Percentiles rank a stretch among this genome's conserved stretches.
Evolutionary conservation across 2,888 invertebrate species (phyloP).

Genomic region (Drosophila melanocephala): DNA sequence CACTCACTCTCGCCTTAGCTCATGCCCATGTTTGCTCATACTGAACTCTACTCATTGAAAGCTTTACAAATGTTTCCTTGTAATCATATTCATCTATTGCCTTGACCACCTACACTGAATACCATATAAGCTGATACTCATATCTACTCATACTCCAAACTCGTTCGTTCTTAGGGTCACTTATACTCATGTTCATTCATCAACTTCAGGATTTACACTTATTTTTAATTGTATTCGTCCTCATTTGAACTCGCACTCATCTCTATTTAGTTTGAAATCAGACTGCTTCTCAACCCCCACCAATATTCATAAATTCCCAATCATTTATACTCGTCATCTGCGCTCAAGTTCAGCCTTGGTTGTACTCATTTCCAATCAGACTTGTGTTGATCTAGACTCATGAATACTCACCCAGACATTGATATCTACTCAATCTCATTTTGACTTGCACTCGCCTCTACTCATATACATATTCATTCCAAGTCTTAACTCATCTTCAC

Average conservation of each 20-base stretch:
- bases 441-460: neutral
- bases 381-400: neutral
- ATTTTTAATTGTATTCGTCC: neutral
- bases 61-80: neutral
- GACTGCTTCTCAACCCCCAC: neutral
- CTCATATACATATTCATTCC: neutral
- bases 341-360: neutral
- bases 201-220: neutral
- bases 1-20: neutral
- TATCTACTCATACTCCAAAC: neutral
- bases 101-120: neutral
- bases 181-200: neutral
- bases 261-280: neutral
- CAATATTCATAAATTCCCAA: neutral
- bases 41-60: neutral
- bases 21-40: neutral
- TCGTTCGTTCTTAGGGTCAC: neutral
- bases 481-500: neutral
- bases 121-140: neutral
- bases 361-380: neutral
- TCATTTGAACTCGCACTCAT: neutral
- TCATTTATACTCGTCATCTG: neutral
- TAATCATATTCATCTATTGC: neutral
- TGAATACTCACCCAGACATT: neutral
- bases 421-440: neutral